These are phyloP conservation scores for Calypte anna DNA, from an alignment of 2,113 vertebrate genomes.

Conservation along the genomic window DNA sequence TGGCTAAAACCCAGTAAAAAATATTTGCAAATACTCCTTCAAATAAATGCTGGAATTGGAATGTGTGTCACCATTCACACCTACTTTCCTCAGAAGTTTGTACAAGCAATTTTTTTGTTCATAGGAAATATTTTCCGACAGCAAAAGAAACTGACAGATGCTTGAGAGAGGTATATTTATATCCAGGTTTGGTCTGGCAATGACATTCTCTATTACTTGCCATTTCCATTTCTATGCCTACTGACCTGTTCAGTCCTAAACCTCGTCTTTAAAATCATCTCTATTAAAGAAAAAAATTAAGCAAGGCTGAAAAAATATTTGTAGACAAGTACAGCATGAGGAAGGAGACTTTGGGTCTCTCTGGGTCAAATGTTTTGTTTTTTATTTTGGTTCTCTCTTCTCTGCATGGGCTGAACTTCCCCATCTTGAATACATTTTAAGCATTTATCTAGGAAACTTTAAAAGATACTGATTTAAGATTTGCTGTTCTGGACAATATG, in stretches of 20 bases:
- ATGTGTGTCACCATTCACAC: constrained; percentile 65
- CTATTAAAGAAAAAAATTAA: neutral
- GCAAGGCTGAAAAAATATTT: neutral
- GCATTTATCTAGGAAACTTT: neutral
- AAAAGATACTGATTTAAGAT: neutral
- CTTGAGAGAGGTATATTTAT: constrained; percentile 56
- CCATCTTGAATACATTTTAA: neutral
- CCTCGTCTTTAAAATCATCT: neutral
- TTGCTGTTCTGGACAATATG: neutral
- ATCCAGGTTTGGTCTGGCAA: constrained; percentile 60
- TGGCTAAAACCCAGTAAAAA: constrained; percentile 57
- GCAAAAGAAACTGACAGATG: constrained; percentile 62
- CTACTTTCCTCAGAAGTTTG: constrained; percentile 65
- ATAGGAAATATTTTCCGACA: constrained; percentile 67
- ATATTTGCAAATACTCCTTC: constrained; percentile 69
- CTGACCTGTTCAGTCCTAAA: constrained; percentile 22
- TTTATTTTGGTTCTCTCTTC: neutral
- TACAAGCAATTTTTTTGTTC: constrained; percentile 71
- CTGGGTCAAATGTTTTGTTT: neutral
- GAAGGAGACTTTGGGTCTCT: neutral
- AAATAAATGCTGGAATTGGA: constrained; percentile 63
- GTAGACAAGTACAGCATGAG: neutral
- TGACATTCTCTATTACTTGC: constrained; percentile 35
- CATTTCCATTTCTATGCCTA: constrained; percentile 63
- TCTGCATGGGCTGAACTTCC: neutral